Conservation (phyloP, 2,113 vertebrate species). For the Prietella phreatophila region DNA sequence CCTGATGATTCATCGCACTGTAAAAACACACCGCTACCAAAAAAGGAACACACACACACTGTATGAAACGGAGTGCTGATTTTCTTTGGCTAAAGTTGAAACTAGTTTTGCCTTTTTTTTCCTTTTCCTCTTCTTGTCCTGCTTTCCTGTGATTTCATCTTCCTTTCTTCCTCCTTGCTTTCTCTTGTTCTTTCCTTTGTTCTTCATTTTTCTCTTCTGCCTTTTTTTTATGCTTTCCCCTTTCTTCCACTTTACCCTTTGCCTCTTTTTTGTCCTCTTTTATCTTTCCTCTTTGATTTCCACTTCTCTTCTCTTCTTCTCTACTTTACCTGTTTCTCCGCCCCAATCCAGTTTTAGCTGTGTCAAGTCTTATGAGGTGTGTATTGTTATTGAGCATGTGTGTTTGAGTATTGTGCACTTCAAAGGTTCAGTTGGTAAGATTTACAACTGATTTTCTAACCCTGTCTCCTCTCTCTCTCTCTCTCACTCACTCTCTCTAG, state of each 20-base stretch:
- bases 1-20: not conserved
- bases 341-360: not conserved
- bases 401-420: not conserved
- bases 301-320: not conserved
- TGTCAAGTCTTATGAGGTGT: not conserved
- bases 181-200: not conserved
- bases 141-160: not conserved
- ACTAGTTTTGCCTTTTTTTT: not conserved
- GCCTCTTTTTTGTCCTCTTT: not conserved
- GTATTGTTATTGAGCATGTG: not conserved
- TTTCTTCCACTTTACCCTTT: not conserved
- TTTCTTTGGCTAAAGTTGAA: not conserved
- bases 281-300: not conserved
- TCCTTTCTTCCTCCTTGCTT: not conserved
- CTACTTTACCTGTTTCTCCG: not conserved
- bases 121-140: not conserved
- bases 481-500: slow-evolving; percentile 64
- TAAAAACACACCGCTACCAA: slow-evolving; percentile 30
- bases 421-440: not conserved
- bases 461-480: not conserved
- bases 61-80: not conserved
- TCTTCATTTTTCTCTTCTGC: not conserved
- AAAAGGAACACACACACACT: not conserved
- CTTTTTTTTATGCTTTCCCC: not conserved
- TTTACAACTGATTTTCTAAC: not conserved